These are phyloP conservation scores for Potorous gilbertii DNA, from an alignment of 2,797 vertebrate species.

Conservation along the genomic window DNA sequence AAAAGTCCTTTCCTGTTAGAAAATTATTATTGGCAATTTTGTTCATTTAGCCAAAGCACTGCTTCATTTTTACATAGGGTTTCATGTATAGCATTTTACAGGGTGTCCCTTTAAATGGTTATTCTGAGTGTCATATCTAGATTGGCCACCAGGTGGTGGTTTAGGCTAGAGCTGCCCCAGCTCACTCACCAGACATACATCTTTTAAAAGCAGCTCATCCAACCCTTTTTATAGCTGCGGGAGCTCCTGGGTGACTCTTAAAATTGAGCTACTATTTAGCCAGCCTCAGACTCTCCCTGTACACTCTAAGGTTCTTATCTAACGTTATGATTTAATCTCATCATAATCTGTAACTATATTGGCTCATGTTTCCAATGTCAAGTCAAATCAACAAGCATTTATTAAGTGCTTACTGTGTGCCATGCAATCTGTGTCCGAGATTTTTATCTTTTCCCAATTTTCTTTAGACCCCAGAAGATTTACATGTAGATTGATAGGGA, in stretches of 20 bases:
- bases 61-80: background rate
- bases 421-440: background rate
- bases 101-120: background rate
- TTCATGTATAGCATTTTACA: background rate
- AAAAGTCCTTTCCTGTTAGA: background rate
- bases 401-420: background rate
- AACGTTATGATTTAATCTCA: background rate
- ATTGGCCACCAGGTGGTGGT: background rate
- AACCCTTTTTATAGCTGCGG: background rate
- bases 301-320: background rate
- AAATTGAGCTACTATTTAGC: background rate
- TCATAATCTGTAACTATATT: background rate
- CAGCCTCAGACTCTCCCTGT: background rate
- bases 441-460: background rate
- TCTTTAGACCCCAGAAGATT: background rate
- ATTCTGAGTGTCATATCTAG: background rate
- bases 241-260: background rate
- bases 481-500: background rate
- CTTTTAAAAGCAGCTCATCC: background rate
- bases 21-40: background rate
- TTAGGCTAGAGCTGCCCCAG: background rate
- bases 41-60: background rate
- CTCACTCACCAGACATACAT: background rate
- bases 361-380: background rate
- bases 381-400: background rate